phyloP scores from a whole-genome alignment of 2,797 vertebrate genomes.

The Loris lydekkerianus region DNA sequence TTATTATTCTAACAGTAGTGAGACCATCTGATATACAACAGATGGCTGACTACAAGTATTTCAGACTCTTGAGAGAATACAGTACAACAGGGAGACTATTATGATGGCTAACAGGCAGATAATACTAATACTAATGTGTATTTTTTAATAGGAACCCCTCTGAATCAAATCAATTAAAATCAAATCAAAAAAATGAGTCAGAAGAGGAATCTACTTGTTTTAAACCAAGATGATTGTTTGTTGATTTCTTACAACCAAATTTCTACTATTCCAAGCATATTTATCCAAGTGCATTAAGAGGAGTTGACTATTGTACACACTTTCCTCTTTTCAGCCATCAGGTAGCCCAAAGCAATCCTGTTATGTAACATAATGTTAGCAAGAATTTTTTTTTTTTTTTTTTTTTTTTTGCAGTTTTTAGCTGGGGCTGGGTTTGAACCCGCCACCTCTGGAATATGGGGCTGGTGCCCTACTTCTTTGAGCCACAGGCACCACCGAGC shows the following conservation, averaged over 20 bases:
- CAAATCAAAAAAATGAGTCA: not conserved
- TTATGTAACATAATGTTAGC: not conserved
- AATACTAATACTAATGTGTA: not conserved
- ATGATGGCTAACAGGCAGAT: not conserved
- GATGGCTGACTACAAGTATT: not conserved
- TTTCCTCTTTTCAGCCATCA: not conserved
- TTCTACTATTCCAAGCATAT: not conserved
- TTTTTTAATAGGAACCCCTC: not conserved
- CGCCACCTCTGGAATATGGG: too few relatives aligned
- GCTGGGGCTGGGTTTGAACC: too few relatives aligned
- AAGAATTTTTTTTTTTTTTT: not conserved
- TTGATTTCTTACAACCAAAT: not conserved
- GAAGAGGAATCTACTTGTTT: not conserved
- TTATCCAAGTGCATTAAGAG: not conserved
- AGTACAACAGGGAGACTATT: not conserved
- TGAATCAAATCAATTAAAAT: not conserved
- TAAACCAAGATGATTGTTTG: not conserved
- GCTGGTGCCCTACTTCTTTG: too few relatives aligned
- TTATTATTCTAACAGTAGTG: not conserved
- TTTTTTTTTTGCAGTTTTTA: too few relatives aligned
- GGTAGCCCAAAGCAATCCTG: not conserved
- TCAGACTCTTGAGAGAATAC: not conserved
- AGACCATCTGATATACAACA: not conserved
- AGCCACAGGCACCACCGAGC: too few relatives aligned
- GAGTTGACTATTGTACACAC: not conserved